A percentile compares a stretch with the other conserved stretches of the same genome.
These are phyloP conservation scores for Erithacus rubecula DNA, from an alignment of 2,797 vertebrate genomes.

Conservation along the genomic window DNA sequence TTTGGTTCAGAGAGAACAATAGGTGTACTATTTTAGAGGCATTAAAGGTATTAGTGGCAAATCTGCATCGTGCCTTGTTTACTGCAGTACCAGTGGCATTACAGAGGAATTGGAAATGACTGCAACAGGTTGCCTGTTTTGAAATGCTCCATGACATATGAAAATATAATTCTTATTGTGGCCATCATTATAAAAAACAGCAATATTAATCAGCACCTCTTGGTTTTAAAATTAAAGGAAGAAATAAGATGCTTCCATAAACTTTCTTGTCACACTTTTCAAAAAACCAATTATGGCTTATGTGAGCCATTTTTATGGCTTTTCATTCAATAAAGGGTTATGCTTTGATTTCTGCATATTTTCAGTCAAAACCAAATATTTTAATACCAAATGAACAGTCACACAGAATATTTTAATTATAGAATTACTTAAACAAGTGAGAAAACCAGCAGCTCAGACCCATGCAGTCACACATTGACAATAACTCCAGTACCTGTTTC, in stretches of 20 bases:
- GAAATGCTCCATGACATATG: background rate
- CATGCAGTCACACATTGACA: background rate
- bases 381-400: background rate
- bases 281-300: background rate
- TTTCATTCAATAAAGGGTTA: background rate
- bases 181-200: background rate
- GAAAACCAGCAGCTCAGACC: background rate
- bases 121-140: conserved; percentile 2
- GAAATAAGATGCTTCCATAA: background rate
- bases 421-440: background rate
- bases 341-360: background rate
- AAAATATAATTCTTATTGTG: background rate
- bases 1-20: conserved; percentile 51
- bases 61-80: conserved; percentile 48
- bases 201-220: background rate
- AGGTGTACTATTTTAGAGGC: conserved; percentile 61
- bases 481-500: background rate
- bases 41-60: conserved; percentile 59
- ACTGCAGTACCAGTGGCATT: conserved; percentile 24
- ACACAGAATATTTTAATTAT: background rate
- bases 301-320: background rate
- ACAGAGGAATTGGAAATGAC: conserved; percentile 10
- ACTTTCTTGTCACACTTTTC: background rate
- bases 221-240: background rate
- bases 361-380: background rate